Base-by-base conservation (phyloP, 2,113 vertebrate species). In the Tetrao urogallus region DNA sequence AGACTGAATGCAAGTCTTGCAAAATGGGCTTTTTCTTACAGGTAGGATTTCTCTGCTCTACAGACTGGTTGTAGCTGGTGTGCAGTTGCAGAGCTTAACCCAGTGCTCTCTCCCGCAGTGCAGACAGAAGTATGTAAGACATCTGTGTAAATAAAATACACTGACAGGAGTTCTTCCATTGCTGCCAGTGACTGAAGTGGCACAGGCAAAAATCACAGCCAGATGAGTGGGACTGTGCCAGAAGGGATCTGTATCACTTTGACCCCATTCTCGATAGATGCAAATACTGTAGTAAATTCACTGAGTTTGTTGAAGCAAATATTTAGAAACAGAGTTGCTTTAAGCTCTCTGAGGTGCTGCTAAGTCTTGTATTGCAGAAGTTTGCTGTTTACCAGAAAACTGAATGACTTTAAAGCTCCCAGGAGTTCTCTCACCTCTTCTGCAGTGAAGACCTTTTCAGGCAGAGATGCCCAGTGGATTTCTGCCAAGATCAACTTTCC, bases 401-500 rank as follows among this genome's bases (percentile, higher is more conserved):
- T 34, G 66, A 72, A 88, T 58, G 79, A 54, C 73, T 89, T 58
- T 73, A 78, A 28, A 38, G 40, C 47, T 94, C 66, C 93, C 88
- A 45, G 42, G 94, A 88, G 95, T 36, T 64, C 43, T 91, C 73
- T 94, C 57, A 0, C 83, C 79, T 94, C 60, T 76, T 89, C 89
- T 82, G 69, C 40, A 72, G 43, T 67, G 70, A 58, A 86, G 80
- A 94, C 19, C 15, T 65, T 52, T 78, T 14, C 88, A 95, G 76
- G 65, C 86, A 92, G 80, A 92, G 76, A 67, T 88, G 52, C 28
- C 47, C 75, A 30, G 6, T 83, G 90, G 88, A 83, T 92, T 81
- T 64, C 73, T 93, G 94, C 96, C 96, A 96, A 96, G 72, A 96
- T 88, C 65, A 96, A 94, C 90, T 92, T 93, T 96, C 61, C 80